Conservation (phyloP, 2,797 vertebrate species). For the Ptychadena robeensis region DNA sequence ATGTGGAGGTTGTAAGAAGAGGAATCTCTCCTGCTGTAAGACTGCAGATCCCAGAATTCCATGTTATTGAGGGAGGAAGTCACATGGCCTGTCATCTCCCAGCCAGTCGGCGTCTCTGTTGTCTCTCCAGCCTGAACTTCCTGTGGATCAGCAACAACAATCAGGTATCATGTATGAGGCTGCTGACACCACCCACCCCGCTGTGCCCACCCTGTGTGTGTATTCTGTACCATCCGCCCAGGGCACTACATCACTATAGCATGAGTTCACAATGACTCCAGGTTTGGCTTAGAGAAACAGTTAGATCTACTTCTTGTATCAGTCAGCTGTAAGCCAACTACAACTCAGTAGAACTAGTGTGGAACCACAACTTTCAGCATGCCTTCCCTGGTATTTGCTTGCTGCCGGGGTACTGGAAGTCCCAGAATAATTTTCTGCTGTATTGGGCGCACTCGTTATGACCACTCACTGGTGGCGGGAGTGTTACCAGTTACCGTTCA, state of each 20-base stretch:
- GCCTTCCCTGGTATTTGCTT: neutral
- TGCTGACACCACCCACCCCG: neutral
- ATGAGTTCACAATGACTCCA: neutral
- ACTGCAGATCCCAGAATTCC: conserved; percentile 6
- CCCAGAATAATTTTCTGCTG: neutral
- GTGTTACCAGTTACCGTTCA: no score
- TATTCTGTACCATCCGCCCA: neutral
- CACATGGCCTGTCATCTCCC: neutral
- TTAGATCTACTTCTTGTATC: no score
- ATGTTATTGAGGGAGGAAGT: neutral
- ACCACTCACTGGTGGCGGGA: no score
- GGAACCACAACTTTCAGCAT: neutral
- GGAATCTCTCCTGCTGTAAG: no score
- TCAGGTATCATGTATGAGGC: neutral
- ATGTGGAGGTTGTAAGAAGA: no score
- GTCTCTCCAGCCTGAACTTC: neutral
- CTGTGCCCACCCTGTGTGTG: neutral
- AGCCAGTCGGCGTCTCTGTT: neutral
- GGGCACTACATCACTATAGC: neutral
- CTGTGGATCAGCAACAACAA: conserved; percentile 1
- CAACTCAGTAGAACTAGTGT: no score
- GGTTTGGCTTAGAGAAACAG: no score
- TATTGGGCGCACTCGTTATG: no score
- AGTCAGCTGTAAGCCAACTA: neutral
- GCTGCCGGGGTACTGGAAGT: neutral